Percentiles rank a stretch among this genome's conserved stretches.
phyloP scores from a whole-genome alignment of 2,888 invertebrate genomes.

The Orthosia gracilis region DNA sequence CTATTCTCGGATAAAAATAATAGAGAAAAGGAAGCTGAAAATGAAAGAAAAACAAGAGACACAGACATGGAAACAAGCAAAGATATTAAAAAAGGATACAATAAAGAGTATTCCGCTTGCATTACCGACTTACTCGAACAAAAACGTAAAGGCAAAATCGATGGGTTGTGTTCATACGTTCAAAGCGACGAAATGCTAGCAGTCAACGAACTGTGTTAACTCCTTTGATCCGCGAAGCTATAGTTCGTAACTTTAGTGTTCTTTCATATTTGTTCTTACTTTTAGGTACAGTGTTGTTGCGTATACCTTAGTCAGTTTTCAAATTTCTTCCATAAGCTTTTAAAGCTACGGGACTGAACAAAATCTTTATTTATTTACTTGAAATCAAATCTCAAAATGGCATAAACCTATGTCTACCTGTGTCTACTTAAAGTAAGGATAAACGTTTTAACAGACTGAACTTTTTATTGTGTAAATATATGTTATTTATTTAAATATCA shows the following conservation, averaged over 20 bases:
- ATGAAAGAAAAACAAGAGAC: background rate
- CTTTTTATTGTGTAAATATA: no score
- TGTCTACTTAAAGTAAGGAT: no score
- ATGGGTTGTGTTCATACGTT: slow-evolving; percentile 59
- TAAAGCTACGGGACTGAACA: no score
- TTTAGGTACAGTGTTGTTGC: slow-evolving; percentile 3
- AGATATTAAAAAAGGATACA: slow-evolving; percentile 30
- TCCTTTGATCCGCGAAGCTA: slow-evolving; percentile 71
- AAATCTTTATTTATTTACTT: no score
- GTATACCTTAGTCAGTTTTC: no score
- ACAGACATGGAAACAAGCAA: background rate
- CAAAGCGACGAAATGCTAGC: slow-evolving; percentile 65
- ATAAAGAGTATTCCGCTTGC: slow-evolving; percentile 44
- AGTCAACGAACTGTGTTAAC: slow-evolving; percentile 67
- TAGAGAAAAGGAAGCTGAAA: background rate
- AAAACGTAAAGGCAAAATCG: slow-evolving; percentile 50
- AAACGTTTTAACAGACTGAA: no score
- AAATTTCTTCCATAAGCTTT: no score
- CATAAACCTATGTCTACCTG: no score
- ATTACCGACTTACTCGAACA: slow-evolving; percentile 52
- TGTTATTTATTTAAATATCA: no score
- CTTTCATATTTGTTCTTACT: slow-evolving; percentile 58
- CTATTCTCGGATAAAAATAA: no score
- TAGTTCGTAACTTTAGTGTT: slow-evolving; percentile 51
- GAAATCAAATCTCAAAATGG: no score